Evolutionary conservation across 2,113 vertebrate species (phyloP).

Genomic region (Brachyistius frenatus): DNA sequence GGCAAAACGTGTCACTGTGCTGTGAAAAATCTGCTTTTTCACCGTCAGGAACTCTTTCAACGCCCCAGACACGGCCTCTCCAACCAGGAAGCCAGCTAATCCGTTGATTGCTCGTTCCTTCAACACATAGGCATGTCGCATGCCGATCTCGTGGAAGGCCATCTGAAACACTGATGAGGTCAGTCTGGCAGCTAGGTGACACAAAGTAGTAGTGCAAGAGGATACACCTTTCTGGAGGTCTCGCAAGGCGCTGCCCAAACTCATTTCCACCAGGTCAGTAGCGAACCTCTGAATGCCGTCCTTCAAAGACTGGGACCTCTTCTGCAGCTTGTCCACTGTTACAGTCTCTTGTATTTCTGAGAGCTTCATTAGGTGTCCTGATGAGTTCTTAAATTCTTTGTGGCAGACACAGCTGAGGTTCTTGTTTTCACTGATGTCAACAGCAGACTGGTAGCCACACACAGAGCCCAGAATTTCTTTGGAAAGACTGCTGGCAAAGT

Average conservation of each 20-base stretch:
- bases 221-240: constrained; percentile 96
- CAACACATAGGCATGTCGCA: constrained; percentile 89
- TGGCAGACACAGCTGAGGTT: constrained; percentile 87
- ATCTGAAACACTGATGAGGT: constrained; percentile 96
- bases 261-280: constrained; percentile 94
- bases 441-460: constrained; percentile 85
- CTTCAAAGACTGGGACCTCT: constrained; percentile 88
- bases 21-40: constrained; percentile 96
- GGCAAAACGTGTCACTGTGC: constrained; percentile 90
- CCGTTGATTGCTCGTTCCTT: constrained; percentile 93
- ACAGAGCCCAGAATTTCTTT: constrained; percentile 92
- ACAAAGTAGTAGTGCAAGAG: constrained; percentile 93
- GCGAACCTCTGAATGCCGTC: constrained; percentile 96
- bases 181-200: constrained; percentile 92
- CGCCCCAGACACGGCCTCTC: constrained; percentile 92
- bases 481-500: constrained; percentile 91
- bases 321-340: constrained; percentile 84
- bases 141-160: constrained; percentile 97
- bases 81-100: constrained; percentile 91
- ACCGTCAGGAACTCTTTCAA: constrained; percentile 91
- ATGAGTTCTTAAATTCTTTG: constrained; percentile 83
- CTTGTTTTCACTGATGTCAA: constrained; percentile 84
- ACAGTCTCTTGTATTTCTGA: constrained; percentile 85
- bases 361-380: constrained; percentile 84
- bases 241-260: constrained; percentile 93